phyloP scores from a whole-genome alignment of 2,888 invertebrate genomes.

The Hololepta plana region DNA sequence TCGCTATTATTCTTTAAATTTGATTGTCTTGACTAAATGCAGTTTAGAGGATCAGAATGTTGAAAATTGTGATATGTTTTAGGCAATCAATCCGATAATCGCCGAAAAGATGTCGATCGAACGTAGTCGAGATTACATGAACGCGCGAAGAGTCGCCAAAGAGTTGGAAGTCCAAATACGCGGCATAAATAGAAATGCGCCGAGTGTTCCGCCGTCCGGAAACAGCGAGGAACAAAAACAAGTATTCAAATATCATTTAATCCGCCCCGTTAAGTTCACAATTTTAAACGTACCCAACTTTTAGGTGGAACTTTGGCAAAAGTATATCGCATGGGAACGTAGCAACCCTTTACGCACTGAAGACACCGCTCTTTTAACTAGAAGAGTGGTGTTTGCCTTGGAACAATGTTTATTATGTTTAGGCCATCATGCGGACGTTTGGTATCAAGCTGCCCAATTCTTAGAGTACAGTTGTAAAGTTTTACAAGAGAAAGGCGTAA shows the following conservation, averaged over 20 bases:
- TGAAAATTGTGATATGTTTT: conserved; percentile 7
- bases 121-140: conserved; percentile 92
- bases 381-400: conserved; percentile 94
- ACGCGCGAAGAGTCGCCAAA: conserved; percentile 87
- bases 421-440: conserved; percentile 95
- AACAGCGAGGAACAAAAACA: conserved; percentile 84
- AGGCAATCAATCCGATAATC: conserved; percentile 50
- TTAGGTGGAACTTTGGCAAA: conserved; percentile 96
- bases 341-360: conserved; percentile 91
- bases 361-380: conserved; percentile 82
- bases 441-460: conserved; percentile 97
- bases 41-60: too few relatives aligned
- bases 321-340: conserved; percentile 95
- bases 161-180: conserved; percentile 90
- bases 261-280: background rate
- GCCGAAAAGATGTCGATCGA: conserved; percentile 98
- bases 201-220: conserved; percentile 89
- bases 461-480: conserved; percentile 88
- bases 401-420: conserved; percentile 93
- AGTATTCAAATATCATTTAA: conserved; percentile 32
- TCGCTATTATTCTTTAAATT: too few relatives aligned
- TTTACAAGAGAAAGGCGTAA: conserved; percentile 82
- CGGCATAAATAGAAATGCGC: conserved; percentile 87
- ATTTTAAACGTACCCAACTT: conserved; percentile 7
- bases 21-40: too few relatives aligned